phyloP scores from a whole-genome alignment of 2,797 vertebrate species.

The Borostomias antarcticus region DNA sequence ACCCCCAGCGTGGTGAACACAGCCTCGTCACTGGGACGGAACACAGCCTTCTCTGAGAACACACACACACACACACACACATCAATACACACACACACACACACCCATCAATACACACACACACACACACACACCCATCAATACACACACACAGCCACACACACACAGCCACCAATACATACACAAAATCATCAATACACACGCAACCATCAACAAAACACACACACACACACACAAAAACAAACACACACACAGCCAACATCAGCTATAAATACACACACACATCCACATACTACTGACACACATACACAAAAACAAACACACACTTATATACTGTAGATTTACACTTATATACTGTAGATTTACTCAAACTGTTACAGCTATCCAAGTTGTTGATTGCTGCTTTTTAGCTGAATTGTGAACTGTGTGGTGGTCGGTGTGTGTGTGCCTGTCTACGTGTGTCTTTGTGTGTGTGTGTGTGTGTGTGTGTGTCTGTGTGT shows the following conservation, averaged over 20 bases:
- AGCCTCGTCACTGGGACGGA: constrained; percentile 92
- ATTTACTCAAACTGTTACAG: constrained; percentile 1
- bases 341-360: too few relatives aligned
- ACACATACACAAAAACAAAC: too few relatives aligned
- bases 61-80: constrained; percentile 16
- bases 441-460: too few relatives aligned
- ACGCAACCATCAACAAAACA: too few relatives aligned
- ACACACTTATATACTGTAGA: too few relatives aligned
- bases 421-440: too few relatives aligned
- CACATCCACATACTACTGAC: too few relatives aligned
- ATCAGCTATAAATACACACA: too few relatives aligned
- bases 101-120: background rate
- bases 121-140: constrained; percentile 11
- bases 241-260: background rate
- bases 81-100: background rate
- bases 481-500: background rate
- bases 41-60: constrained; percentile 87
- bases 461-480: background rate
- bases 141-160: too few relatives aligned
- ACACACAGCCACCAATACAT: too few relatives aligned
- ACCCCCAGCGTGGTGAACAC: constrained; percentile 96
- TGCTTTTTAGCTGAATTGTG: background rate
- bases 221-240: too few relatives aligned
- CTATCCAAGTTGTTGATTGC: background rate
- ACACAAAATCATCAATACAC: constrained; percentile 1